Percentiles rank a stretch among this genome's conserved stretches.
Evolutionary conservation across 2,797 vertebrate genomes (phyloP).

Genomic region (Pelodytes ibericus): DNA sequence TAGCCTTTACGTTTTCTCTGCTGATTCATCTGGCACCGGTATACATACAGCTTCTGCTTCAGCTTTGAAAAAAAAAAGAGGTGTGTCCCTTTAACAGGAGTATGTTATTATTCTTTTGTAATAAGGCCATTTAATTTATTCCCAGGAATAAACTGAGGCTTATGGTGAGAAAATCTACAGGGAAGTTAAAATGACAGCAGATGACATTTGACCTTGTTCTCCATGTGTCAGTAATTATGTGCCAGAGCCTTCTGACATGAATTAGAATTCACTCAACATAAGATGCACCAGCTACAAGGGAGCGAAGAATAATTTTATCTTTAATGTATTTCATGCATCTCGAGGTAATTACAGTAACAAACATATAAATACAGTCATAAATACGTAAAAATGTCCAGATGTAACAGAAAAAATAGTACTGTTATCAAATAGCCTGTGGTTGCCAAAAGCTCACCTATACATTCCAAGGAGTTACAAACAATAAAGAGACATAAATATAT

Average conservation of each 20-base stretch:
- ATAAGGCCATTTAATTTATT: conserved; percentile 3
- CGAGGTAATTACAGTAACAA: too few species aligned
- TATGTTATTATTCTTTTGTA: conserved; percentile 17
- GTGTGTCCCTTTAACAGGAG: conserved; percentile 2
- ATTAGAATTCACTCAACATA: too few species aligned
- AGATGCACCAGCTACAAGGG: too few species aligned
- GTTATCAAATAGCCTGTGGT: too few species aligned
- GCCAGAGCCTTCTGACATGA: background rate
- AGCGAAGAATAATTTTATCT: too few species aligned
- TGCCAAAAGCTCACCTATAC: too few species aligned
- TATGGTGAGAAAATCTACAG: background rate
- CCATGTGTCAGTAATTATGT: background rate
- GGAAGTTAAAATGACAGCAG: background rate
- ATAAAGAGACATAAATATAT: too few species aligned
- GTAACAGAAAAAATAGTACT: too few species aligned
- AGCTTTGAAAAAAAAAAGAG: conserved; percentile 29
- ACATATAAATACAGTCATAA: too few species aligned
- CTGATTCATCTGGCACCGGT: conserved; percentile 34
- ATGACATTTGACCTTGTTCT: conserved; percentile 20
- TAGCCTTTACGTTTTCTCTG: conserved; percentile 1
- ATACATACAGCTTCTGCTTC: conserved; percentile 2
- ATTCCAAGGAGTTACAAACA: too few species aligned
- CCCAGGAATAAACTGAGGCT: conserved; percentile 6
- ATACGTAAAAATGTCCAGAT: too few species aligned
- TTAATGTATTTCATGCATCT: too few species aligned